Percentiles rank a stretch among this genome's conserved stretches.
phyloP scores from a whole-genome alignment of 92 coral and sea anemone genomes.

The Phenganax marumi region DNA sequence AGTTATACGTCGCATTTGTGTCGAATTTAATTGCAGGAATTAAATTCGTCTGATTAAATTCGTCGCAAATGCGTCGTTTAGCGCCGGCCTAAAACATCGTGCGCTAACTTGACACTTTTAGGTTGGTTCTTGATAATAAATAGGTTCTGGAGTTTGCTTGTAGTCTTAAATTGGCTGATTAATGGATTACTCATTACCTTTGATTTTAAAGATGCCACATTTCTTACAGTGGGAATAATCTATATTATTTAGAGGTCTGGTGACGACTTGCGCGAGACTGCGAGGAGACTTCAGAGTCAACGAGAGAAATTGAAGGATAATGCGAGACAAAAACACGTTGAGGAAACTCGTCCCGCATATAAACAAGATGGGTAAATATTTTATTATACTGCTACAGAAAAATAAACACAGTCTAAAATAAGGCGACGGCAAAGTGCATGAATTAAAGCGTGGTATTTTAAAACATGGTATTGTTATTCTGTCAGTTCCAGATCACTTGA shows the following conservation, averaged over 20 bases:
- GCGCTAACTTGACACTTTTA: too few relatives aligned
- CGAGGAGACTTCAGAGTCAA: slow-evolving; percentile 37
- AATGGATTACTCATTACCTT: not conserved
- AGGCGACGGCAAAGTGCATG: not conserved
- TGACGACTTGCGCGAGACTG: slow-evolving; percentile 37
- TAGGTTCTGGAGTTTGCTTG: not conserved
- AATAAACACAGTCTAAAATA: too few relatives aligned
- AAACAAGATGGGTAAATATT: slow-evolving; percentile 32
- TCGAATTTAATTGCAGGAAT: too few relatives aligned
- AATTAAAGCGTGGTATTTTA: not conserved
- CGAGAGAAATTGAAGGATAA: slow-evolving; percentile 37
- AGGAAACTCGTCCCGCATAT: slow-evolving; percentile 19
- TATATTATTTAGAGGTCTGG: slow-evolving; percentile 20
- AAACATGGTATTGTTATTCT: not conserved
- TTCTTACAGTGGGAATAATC: not conserved
- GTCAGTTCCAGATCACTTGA: slow-evolving; percentile 28
- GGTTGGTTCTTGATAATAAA: too few relatives aligned
- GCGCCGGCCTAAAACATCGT: too few relatives aligned
- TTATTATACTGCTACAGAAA: not conserved
- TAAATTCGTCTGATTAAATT: too few relatives aligned
- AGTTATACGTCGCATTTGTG: too few relatives aligned
- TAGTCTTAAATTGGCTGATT: not conserved
- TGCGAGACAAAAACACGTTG: slow-evolving; percentile 34
- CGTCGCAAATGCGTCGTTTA: too few relatives aligned
- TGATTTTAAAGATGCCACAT: not conserved